phyloP scores from a whole-genome alignment of 2,888 invertebrate genomes.

The Apamea crenata region DNA sequence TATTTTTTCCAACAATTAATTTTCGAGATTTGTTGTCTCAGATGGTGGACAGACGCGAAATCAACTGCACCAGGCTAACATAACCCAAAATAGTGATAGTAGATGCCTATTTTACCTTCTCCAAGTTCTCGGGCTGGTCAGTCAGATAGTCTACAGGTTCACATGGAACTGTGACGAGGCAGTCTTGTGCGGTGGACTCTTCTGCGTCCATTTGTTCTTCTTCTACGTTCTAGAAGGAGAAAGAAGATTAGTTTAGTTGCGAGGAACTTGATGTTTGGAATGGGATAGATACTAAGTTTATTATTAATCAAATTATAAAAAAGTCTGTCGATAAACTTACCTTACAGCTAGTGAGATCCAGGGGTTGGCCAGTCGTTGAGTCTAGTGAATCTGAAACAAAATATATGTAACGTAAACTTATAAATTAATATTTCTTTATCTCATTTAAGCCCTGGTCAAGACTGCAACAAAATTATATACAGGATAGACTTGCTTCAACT shows the following conservation, averaged over 20 bases:
- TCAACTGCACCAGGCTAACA: too few species aligned
- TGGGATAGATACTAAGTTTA: too few species aligned
- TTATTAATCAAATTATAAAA: too few species aligned
- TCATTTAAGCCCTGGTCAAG: too few species aligned
- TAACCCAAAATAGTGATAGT: not conserved
- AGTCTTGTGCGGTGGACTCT: slow-evolving; percentile 74
- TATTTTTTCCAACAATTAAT: too few species aligned
- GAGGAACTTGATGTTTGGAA: not conserved
- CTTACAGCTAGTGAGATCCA: slow-evolving; percentile 91
- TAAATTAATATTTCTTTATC: too few species aligned
- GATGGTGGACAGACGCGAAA: too few species aligned
- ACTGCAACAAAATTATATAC: too few species aligned
- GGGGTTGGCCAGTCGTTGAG: slow-evolving; percentile 85
- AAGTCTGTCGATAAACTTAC: slow-evolving; percentile 72
- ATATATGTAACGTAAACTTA: not conserved
- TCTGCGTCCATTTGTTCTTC: slow-evolving; percentile 90
- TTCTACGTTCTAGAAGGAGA: slow-evolving; percentile 76
- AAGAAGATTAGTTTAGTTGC: not conserved
- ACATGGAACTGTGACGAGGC: slow-evolving; percentile 76
- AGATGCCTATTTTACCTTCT: slow-evolving; percentile 75
- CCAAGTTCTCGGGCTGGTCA: slow-evolving; percentile 79
- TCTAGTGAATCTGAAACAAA: slow-evolving; percentile 84
- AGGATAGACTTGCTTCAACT: too few species aligned
- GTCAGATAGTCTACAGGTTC: slow-evolving; percentile 78
- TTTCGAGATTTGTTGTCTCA: too few species aligned